A percentile compares a stretch with the other conserved stretches of the same genome.
phyloP scores from a whole-genome alignment of 1,140 invertebrate species.

The Neuroterus valhalla region DNA sequence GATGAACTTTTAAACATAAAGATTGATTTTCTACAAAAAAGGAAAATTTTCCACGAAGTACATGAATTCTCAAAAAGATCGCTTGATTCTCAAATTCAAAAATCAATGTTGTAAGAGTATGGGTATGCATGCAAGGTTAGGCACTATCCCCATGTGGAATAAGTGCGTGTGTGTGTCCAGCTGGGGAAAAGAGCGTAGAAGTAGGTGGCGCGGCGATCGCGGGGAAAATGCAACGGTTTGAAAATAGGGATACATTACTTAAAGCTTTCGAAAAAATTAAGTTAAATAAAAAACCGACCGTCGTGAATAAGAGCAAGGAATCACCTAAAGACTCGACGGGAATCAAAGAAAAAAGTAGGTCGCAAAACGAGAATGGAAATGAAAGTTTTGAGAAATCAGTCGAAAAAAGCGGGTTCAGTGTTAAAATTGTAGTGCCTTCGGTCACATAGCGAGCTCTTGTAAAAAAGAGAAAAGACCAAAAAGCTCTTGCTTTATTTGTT shows the following conservation, averaged over 20 bases:
- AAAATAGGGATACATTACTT: constrained; percentile 21
- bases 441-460: constrained; percentile 18
- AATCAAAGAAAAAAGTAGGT: not conserved
- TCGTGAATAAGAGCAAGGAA: not conserved
- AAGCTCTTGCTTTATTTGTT: constrained; percentile 34
- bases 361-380: too few species aligned
- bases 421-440: constrained; percentile 24
- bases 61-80: too few species aligned
- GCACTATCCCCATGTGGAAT: too few species aligned
- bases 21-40: too few species aligned
- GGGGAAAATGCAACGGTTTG: constrained; percentile 38
- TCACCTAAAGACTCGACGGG: constrained; percentile 2
- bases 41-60: too few species aligned
- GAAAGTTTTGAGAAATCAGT: constrained; percentile 6
- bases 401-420: not conserved
- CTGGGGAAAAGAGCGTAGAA: too few species aligned
- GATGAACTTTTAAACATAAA: too few species aligned
- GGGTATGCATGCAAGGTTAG: too few species aligned
- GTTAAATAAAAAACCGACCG: constrained; percentile 31
- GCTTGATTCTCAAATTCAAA: too few species aligned
- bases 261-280: constrained; percentile 45
- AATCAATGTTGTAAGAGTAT: too few species aligned
- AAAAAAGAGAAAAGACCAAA: constrained; percentile 29
- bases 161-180: too few species aligned
- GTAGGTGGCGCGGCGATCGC: too few species aligned